Evolutionary conservation across 2,888 invertebrate species (phyloP).

Genomic region (Melanostoma mellinum): DNA sequence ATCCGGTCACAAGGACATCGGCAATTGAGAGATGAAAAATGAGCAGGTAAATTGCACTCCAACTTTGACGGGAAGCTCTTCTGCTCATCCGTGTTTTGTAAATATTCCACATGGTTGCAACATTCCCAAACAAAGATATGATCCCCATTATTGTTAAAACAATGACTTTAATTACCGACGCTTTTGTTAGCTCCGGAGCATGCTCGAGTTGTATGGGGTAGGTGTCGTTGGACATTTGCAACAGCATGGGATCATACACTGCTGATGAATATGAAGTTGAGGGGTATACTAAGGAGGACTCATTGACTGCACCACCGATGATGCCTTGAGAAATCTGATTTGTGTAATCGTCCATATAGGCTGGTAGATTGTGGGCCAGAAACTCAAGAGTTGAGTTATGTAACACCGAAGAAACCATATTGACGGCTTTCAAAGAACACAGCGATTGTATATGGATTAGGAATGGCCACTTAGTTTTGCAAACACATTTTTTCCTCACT

Average conservation of each 20-base stretch:
- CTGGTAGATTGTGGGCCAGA: constrained; percentile 40
- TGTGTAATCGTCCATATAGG: constrained; percentile 44
- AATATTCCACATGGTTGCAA: constrained; percentile 90
- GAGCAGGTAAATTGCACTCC: constrained; percentile 89
- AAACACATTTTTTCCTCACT: constrained; percentile 32
- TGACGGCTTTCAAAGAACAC: constrained; percentile 2
- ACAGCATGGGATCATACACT: constrained; percentile 15
- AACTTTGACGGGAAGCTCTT: constrained; percentile 84
- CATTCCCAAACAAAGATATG: constrained; percentile 88
- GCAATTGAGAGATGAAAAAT: constrained; percentile 92
- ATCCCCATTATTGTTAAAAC: constrained; percentile 88
- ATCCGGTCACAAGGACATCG: constrained; percentile 90
- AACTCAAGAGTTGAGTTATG: constrained; percentile 36
- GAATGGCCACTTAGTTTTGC: too few relatives aligned
- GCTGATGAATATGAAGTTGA: constrained; percentile 24
- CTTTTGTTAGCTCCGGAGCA: constrained; percentile 87
- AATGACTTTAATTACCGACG: constrained; percentile 86
- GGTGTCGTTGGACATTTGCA: constrained; percentile 54
- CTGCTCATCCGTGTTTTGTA: constrained; percentile 85
- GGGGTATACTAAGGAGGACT: constrained; percentile 5
- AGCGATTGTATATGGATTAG: too few relatives aligned
- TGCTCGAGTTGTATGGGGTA: constrained; percentile 82
- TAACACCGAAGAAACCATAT: constrained; percentile 30
- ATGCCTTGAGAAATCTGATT: constrained; percentile 24
- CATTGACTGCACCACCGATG: constrained; percentile 21